phyloP scores from a whole-genome alignment of 2,797 vertebrate genomes.

The Siniperca undulata region DNA sequence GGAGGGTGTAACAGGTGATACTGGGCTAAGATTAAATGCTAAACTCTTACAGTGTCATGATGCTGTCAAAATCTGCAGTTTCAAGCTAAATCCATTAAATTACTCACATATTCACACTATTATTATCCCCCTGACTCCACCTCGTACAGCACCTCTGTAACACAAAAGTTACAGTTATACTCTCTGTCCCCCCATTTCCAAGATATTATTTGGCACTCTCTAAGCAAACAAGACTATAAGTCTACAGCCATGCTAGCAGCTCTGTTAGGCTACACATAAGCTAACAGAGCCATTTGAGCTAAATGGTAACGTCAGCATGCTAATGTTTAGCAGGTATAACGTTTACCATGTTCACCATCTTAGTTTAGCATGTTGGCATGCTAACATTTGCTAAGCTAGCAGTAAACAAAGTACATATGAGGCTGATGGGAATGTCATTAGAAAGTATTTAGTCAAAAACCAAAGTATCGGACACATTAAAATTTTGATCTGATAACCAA shows the following conservation, averaged over 20 bases:
- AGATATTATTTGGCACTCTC: neutral
- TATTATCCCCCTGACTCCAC: slow-evolving; percentile 7
- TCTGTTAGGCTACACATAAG: neutral
- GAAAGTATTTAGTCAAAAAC: neutral
- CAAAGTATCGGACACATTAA: neutral
- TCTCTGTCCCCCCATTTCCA: neutral
- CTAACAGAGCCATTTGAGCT: neutral
- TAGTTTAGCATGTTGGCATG: neutral
- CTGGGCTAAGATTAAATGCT: slow-evolving; percentile 5
- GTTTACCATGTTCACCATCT: neutral
- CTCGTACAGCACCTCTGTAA: neutral
- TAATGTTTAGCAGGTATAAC: neutral
- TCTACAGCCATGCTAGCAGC: neutral
- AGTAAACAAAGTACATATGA: neutral
- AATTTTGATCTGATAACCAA: no score
- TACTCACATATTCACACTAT: neutral
- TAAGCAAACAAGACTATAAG: neutral
- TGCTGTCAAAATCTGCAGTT: slow-evolving; percentile 19
- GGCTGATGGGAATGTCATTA: neutral
- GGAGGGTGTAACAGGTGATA: neutral
- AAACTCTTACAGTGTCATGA: neutral
- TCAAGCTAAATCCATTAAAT: neutral
- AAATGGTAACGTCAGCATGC: neutral
- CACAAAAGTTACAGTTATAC: slow-evolving; percentile 2
- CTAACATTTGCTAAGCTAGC: neutral